Evolutionary conservation across 2,888 invertebrate species (phyloP), one percentile per base, ranked within the genome.

Genomic region (Linnaemya vulpina): DNA sequence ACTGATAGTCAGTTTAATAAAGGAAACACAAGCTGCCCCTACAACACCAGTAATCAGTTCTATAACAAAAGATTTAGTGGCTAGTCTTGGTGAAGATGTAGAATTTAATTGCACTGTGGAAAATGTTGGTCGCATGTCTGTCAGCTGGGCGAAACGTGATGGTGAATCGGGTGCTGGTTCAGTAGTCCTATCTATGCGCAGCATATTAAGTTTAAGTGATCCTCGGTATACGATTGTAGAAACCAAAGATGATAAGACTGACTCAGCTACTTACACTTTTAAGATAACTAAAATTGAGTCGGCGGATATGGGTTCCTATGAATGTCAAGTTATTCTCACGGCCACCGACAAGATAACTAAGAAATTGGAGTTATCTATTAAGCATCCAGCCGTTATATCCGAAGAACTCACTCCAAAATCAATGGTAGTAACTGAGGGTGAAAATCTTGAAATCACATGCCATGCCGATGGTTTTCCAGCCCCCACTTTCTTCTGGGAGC

Each of bases 391-490:
- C 1, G 89, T 90, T 15, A 91, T 92, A 20, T 87, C 89, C 1
- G 91, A 91, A 60, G 88, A 88, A 15, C 88, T 86, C 10, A 91
- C 92, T 10, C 89, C 89, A 3, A 90, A 90, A 74, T 88, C 89
- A 62, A 88, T 88, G 1, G 86, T 89, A 5, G 91, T 91, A 7
- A 89, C 89, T 0, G 92, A 92, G 87, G 92, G 92, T 0, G 89
- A 90, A 58, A 89, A 90, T 20, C 87, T 91, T 10, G 91, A 92
- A 87, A 87, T 95, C 0, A 94, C 95, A 85, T 97, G 97, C 88
- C 94, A 94, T 68, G 96, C 96, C 0, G 95, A 95, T 87, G 97
- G 97, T 0, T 96, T 95, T 90, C 97, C 97, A 0, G 94, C 94
- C 88, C 96, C 97, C 0, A 94, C 94, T 71, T 93, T 95, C 17